Evolutionary conservation across 2,797 vertebrate species (phyloP), one percentile per base, ranked within the genome.

Genomic region (Sebastes steindachneri): DNA sequence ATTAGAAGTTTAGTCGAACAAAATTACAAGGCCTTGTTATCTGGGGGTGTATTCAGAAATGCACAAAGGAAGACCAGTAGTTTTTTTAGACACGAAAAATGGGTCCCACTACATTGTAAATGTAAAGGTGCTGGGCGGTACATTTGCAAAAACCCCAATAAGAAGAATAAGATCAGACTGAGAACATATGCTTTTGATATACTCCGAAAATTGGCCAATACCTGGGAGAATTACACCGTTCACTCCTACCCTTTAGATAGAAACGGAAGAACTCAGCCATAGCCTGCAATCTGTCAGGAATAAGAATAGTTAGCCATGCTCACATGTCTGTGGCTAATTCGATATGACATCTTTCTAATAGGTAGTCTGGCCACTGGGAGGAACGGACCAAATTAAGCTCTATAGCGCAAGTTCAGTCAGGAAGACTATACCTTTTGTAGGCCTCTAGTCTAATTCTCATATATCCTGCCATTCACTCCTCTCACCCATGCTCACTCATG

Each of bases 311-410:
- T 84, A 83, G 72, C 28, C 23, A 60, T 82, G 83, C 84, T 85
- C 85, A 79, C 68, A 81, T 28, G 45, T 86, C 79, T 84, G 87
- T 86, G 74, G 58, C 82, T 90, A 88, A 93, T 88, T 82, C 79
- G 72, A 63, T 73, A 82, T 83, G 92, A 84, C 89, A 85, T 76
- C 21, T 80, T 74, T 86, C 71, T 88, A 86, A 89, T 88, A 84
- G 80, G 69, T 67, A 72, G 71, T 57, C 66, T 54, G 63, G 37
- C 68, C 26, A 68, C 76, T 68, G 68, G 60, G 58, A 64, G 54
- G 12, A 66, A 7, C 7, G 66, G 64, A 66, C 54, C 64, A 68
- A 77, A 85, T 64, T 3, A 45, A 26, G 33, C 35, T 65, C 21
- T 5, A 48, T 19, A 9, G 31, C 8, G 1, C 15, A 3, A 9